These are phyloP conservation scores for Clistopyga incitator DNA, from an alignment of 2,888 invertebrate species.

Conservation along the genomic window DNA sequence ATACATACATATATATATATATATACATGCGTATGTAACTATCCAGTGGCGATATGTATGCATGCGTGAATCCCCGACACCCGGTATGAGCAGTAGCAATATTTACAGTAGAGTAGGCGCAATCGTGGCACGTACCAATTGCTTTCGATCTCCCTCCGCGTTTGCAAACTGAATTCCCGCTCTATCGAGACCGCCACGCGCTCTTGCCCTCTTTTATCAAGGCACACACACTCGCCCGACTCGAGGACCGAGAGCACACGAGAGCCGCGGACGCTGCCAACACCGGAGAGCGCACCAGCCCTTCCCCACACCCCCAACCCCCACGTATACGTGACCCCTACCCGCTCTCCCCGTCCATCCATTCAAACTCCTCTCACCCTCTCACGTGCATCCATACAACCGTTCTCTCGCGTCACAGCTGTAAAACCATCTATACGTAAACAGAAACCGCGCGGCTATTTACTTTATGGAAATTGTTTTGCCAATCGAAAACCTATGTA, in stretches of 20 bases:
- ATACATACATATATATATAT: not conserved
- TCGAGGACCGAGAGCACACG: constrained; percentile 47
- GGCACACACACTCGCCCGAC: constrained; percentile 64
- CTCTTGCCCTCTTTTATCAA: constrained; percentile 73
- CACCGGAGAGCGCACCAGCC: constrained; percentile 15
- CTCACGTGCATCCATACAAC: constrained; percentile 45
- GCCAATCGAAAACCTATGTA: constrained; percentile 41
- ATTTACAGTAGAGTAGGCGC: constrained; percentile 78
- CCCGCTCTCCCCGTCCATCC: constrained; percentile 12
- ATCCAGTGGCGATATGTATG: constrained; percentile 18
- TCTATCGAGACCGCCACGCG: constrained; percentile 73
- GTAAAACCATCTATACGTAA: constrained; percentile 57
- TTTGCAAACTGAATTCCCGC: constrained; percentile 74
- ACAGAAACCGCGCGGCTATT: constrained; percentile 62
- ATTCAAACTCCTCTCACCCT: not conserved
- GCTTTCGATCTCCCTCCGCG: constrained; percentile 72
- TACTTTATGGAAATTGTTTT: constrained; percentile 64
- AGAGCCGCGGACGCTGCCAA: constrained; percentile 29
- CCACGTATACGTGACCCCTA: constrained; percentile 26
- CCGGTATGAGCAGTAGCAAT: constrained; percentile 71
- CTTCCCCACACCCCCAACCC: constrained; percentile 16
- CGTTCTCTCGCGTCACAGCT: constrained; percentile 45
- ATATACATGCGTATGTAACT: not conserved
- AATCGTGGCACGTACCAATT: constrained; percentile 76
- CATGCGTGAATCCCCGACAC: constrained; percentile 66